Base-by-base conservation (phyloP, 2,113 vertebrate genomes). In the Lipotes vexillifer region DNA sequence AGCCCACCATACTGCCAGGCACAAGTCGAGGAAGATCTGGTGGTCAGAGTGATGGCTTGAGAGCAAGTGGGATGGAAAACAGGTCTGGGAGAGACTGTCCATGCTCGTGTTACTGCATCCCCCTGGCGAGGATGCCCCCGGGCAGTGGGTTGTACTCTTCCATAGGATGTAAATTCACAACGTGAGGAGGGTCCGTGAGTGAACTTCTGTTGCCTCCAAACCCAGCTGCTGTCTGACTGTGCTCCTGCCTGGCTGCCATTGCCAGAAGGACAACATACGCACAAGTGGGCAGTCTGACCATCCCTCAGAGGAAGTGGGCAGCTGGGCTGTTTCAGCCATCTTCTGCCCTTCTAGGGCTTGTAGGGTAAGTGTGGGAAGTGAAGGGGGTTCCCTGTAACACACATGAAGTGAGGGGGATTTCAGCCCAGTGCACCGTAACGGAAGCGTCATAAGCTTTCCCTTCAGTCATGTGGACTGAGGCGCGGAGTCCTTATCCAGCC, bases 371-470 rank as follows among this genome's bases (percentile, higher is more conserved):
- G 33, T 5, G 59, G 20, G 21, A 17, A 27, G 77, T 3, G 10
- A 57, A 52, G 57, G 59, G 63, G 21, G 15, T 5, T 41, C 36
- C 49, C 69, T 46, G 83, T 4, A 27, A 38, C 84, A 21, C 2
- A 21, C 21, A 12, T 3, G 49, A 46, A 1, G 38, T 2, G 8
- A 71, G 31, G 38, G 1, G 38, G 5, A 20, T 1, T n/a, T 2
- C 0, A 0, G 33, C n/a, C 41, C 84, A 33, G 25, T 0, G 59
- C 72, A 1, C 44, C 1, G 0, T 7, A 0, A 25, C 0, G 23
- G 18, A 41, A 12, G 29, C 13, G 18, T 61, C n/a, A 9, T 1
- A 52, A 81, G 29, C 61, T 29, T 33, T 74, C n/a, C 33, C 29
- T 25, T 41, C 74, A 25, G 61, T 12, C 33, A 52, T 9, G 3